Conservation (phyloP, 1,140 invertebrate genomes). For the Hirudo medicinalis region DNA sequence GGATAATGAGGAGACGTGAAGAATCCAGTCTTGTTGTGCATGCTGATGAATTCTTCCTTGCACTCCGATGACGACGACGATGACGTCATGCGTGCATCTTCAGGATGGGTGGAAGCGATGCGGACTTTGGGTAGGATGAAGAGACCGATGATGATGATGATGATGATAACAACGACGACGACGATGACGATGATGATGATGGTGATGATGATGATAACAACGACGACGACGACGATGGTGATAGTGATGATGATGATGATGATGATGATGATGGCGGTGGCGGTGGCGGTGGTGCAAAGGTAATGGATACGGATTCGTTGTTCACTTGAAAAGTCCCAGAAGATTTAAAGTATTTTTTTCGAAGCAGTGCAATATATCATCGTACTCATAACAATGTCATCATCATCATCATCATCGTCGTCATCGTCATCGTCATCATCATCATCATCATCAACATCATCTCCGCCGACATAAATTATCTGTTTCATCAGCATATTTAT, state of each 20-base stretch:
- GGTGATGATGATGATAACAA: not conserved
- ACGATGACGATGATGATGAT: constrained; percentile 7
- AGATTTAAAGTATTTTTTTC: not conserved
- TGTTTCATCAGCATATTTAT: too few species aligned
- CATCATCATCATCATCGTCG: not conserved
- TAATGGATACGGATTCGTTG: not conserved
- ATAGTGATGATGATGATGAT: not conserved
- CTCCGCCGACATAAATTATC: too few species aligned
- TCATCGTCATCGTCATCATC: not conserved
- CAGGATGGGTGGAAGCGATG: not conserved
- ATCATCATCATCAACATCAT: not conserved
- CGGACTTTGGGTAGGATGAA: not conserved
- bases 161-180: not conserved
- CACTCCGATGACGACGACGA: constrained; percentile 24
- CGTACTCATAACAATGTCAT: too few species aligned
- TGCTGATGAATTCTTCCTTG: constrained; percentile 45
- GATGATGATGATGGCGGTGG: too few species aligned
- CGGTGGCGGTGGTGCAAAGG: not conserved
- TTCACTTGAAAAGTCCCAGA: not conserved
- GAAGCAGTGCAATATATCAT: not conserved
- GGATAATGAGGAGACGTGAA: constrained; percentile 81
- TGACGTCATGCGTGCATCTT: not conserved
- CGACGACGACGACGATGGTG: constrained; percentile 6
- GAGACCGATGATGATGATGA: not conserved
- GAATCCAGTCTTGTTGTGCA: constrained; percentile 57